phyloP scores from a whole-genome alignment of 2,888 invertebrate species.

The Sphaerophoria rueppellii region DNA sequence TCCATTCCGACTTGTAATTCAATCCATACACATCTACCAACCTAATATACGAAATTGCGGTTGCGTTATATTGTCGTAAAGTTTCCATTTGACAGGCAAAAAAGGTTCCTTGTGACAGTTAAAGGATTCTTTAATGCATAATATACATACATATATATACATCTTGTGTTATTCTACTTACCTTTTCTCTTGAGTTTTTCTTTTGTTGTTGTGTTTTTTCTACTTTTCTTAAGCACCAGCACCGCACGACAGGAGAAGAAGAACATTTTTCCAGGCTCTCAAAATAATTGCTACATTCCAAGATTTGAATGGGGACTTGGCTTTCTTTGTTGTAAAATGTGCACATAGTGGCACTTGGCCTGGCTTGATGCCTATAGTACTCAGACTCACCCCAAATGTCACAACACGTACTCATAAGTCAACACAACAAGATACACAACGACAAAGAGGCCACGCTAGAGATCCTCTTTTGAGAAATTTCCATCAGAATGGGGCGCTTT shows the following conservation, averaged over 20 bases:
- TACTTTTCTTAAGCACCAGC: too few relatives aligned
- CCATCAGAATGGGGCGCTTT: conserved; percentile 38
- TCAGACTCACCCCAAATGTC: conserved; percentile 67
- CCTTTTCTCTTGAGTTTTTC: neutral
- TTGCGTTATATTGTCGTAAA: neutral
- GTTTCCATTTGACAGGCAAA: conserved; percentile 5
- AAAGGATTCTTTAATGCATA: conserved; percentile 11
- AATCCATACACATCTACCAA: neutral
- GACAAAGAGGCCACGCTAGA: conserved; percentile 37
- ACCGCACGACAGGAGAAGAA: neutral
- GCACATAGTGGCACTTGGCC: conserved; percentile 52
- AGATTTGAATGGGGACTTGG: conserved; percentile 43
- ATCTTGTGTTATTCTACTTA: conserved; percentile 26
- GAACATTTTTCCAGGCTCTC: conserved; percentile 43
- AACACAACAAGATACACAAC: conserved; percentile 59
- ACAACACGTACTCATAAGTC: conserved; percentile 71
- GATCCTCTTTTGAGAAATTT: conserved; percentile 42
- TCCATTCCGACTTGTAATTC: neutral
- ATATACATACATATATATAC: neutral
- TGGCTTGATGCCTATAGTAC: conserved; percentile 27
- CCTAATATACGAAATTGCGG: conserved; percentile 12
- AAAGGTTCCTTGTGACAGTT: conserved; percentile 14
- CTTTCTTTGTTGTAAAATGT: conserved; percentile 36
- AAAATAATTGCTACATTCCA: conserved; percentile 69
- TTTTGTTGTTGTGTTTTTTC: conserved; percentile 11